Percentiles rank a stretch among this genome's conserved stretches.
phyloP scores from a whole-genome alignment of 2,888 invertebrate species.

The Dicyrtoma fusca region DNA sequence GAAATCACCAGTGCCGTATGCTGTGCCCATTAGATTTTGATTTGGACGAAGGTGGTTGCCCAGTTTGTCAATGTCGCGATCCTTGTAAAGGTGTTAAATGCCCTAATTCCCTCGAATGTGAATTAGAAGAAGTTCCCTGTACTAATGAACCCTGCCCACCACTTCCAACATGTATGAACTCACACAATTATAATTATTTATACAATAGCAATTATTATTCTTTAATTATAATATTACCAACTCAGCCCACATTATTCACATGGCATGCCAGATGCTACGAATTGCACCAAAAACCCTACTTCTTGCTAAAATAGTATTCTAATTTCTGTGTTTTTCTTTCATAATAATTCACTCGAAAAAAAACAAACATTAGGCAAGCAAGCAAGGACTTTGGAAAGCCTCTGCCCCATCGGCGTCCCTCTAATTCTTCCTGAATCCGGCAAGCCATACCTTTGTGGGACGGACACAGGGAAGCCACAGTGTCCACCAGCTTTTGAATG shows the following conservation, averaged over 20 bases:
- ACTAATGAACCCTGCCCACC: slow-evolving; percentile 80
- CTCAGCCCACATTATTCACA: no score
- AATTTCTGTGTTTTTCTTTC: no score
- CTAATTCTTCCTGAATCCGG: slow-evolving; percentile 72
- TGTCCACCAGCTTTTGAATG: slow-evolving; percentile 83
- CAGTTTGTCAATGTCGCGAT: slow-evolving; percentile 68
- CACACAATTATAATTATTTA: no score
- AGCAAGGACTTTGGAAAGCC: slow-evolving; percentile 73
- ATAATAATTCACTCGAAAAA: no score
- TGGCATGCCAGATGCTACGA: no score
- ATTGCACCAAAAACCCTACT: no score
- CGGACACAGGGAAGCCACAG: slow-evolving; percentile 76
- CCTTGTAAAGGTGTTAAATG: slow-evolving; percentile 67
- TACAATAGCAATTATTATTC: slow-evolving; percentile 1
- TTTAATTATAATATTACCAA: no score
- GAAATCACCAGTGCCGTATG: slow-evolving; percentile 83
- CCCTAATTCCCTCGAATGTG: slow-evolving; percentile 75
- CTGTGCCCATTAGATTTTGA: slow-evolving; percentile 82
- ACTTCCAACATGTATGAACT: slow-evolving; percentile 73
- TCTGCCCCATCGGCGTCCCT: slow-evolving; percentile 74
- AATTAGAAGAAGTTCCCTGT: slow-evolving; percentile 77
- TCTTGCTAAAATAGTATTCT: no score
- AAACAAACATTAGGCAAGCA: slow-evolving; percentile 76
- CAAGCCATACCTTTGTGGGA: slow-evolving; percentile 80
- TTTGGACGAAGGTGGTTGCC: slow-evolving; percentile 70